phyloP scores from a whole-genome alignment of 2,113 vertebrate species.

The Oryzias celebensis region DNA sequence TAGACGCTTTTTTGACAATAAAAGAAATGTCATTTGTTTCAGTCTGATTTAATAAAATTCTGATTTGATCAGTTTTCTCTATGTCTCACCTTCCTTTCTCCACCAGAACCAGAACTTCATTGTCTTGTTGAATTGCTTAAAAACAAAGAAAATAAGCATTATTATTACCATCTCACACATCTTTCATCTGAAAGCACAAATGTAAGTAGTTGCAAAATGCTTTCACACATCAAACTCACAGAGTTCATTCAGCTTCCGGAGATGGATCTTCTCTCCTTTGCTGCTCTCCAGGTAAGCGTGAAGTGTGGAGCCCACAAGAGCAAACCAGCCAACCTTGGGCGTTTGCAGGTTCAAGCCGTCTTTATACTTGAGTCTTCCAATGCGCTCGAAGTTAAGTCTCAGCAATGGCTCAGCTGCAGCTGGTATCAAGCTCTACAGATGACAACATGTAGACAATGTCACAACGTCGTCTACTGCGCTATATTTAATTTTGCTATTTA shows the following conservation, averaged over 20 bases:
- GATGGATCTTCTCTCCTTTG: conserved; percentile 83
- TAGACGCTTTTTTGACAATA: background rate
- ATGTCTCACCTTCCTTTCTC: conserved; percentile 83
- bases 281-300: conserved; percentile 74
- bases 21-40: too few species aligned
- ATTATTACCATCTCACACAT: background rate
- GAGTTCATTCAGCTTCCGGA: conserved; percentile 91
- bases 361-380: conserved; percentile 89
- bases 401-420: conserved; percentile 82
- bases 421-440: conserved; percentile 81
- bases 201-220: too few species aligned
- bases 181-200: too few species aligned
- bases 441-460: background rate
- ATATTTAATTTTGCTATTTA: background rate
- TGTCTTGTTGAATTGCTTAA: conserved; percentile 87
- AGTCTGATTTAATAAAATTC: too few species aligned
- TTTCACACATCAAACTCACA: conserved; percentile 78
- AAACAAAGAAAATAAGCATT: conserved; percentile 13
- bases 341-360: conserved; percentile 88
- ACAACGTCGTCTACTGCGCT: background rate
- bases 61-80: background rate
- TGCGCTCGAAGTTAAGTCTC: conserved; percentile 82
- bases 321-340: conserved; percentile 88
- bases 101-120: conserved; percentile 90
- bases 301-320: conserved; percentile 81